Evolutionary conservation across 2,113 vertebrate genomes (phyloP), one percentile per base, ranked within the genome.

Genomic region (Phalacrocorax carbo): DNA sequence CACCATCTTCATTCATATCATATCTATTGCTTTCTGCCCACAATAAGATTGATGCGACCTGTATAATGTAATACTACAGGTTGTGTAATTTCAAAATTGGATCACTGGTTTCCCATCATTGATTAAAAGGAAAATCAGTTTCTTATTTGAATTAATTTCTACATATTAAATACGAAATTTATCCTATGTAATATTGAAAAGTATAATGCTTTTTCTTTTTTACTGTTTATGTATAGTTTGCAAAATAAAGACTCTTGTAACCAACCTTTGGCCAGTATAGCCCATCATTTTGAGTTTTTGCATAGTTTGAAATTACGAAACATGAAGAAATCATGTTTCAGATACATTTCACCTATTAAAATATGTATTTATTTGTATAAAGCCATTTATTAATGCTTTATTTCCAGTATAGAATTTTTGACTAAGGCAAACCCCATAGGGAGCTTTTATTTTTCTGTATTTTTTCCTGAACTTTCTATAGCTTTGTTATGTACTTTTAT

Each of bases 131-230:
- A 97, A 98, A 97, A 93, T 77, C 88, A 89, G 49, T 91, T 97
- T 86, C 86, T 93, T 95, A 62, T 96, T 96, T 97, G 61, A 89
- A 94, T 98, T 97, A 81, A 95, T 96, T 97, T 98, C 87, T 96
- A 81, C 34, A 90, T 61, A 87, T 91, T 95, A 88, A 97, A 95
- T 97, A 96, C 77, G 96, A 98, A 96, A 96, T 97, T 97, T 97
- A 96, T 73, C 87, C 96, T 98, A 92, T 96, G 97, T 98, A 97
- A 97, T 98, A 98, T 96, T 97, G 96, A 98, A 97, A 97, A 97
- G 88, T 97, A 97, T 91, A 98, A 98, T 98, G 97, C 97, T 96
- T 99, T 99, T 98, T 98, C 96, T 98, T 99, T 99, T 98, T 94
- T 98, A 99, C 98, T 97, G 98, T 99, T 98, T 99, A 98, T 99